Conservation (phyloP, 2,888 invertebrate genomes). For the Hydraecia micacea region DNA sequence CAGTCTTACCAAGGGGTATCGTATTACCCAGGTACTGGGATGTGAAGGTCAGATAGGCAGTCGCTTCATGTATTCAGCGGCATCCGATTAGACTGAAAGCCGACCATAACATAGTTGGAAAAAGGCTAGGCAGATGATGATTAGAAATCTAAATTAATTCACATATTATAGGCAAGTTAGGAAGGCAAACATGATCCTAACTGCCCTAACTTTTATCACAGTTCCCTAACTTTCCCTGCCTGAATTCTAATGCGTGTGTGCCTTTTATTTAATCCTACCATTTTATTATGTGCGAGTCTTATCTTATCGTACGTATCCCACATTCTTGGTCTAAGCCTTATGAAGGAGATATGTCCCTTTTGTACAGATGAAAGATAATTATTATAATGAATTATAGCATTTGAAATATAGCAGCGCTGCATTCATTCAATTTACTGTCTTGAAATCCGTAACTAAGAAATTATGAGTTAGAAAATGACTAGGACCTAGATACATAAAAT, state of each 20-base stretch:
- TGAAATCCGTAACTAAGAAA: no score
- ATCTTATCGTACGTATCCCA: constrained; percentile 23
- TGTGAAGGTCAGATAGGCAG: no score
- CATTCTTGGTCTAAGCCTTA: background rate
- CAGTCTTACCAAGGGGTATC: no score
- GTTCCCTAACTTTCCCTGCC: background rate
- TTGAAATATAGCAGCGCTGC: background rate
- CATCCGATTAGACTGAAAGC: no score
- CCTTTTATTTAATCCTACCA: background rate
- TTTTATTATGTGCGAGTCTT: background rate
- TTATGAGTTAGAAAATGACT: no score
- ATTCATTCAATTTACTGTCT: background rate
- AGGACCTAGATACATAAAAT: no score
- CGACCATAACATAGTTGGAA: no score
- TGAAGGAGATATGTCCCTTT: background rate
- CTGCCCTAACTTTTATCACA: background rate
- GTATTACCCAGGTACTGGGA: no score
- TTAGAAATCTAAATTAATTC: no score
- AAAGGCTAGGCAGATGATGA: no score
- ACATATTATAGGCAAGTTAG: no score
- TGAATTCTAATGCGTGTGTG: background rate
- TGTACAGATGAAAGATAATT: background rate
- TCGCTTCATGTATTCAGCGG: no score
- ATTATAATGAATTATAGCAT: background rate
- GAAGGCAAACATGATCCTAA: background rate